Evolutionary conservation across 2,113 vertebrate genomes (phyloP).

Genomic region (Megaceryle torquata): DNA sequence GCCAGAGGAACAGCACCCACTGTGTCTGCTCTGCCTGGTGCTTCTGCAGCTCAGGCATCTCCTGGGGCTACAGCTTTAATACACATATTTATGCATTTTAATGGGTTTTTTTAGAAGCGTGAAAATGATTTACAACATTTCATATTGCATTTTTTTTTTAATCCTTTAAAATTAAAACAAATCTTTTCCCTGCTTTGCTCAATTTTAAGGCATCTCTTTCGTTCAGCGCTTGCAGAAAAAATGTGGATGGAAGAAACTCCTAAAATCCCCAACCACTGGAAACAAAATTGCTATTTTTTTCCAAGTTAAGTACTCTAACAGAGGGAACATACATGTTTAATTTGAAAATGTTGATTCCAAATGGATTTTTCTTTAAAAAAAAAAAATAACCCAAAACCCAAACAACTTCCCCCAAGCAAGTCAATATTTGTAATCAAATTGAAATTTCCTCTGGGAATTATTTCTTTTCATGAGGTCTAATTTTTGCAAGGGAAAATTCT

Average conservation of each 20-base stretch:
- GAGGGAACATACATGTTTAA: slow-evolving; percentile 50
- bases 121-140: slow-evolving; percentile 37
- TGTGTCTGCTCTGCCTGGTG: not conserved
- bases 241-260: slow-evolving; percentile 4
- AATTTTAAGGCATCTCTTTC: not conserved
- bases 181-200: not conserved
- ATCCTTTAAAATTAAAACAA: slow-evolving; percentile 36
- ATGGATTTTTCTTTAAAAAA: slow-evolving; percentile 61
- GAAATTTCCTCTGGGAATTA: slow-evolving; percentile 64
- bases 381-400: not conserved
- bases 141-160: not conserved
- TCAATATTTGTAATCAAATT: slow-evolving; percentile 71
- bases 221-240: not conserved
- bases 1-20: no score
- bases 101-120: not conserved
- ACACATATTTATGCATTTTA: not conserved
- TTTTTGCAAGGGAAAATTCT: slow-evolving; percentile 45
- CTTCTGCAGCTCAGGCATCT: not conserved
- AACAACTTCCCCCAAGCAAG: slow-evolving; percentile 43
- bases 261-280: slow-evolving; percentile 43
- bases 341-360: slow-evolving; percentile 64
- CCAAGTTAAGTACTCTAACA: slow-evolving; percentile 17
- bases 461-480: slow-evolving; percentile 58
- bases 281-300: slow-evolving; percentile 46
- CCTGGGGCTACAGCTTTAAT: slow-evolving; percentile 8